Evolutionary conservation across 2,888 invertebrate species (phyloP), one percentile per base, ranked within the genome.

Genomic region (Acholoe squamosa): DNA sequence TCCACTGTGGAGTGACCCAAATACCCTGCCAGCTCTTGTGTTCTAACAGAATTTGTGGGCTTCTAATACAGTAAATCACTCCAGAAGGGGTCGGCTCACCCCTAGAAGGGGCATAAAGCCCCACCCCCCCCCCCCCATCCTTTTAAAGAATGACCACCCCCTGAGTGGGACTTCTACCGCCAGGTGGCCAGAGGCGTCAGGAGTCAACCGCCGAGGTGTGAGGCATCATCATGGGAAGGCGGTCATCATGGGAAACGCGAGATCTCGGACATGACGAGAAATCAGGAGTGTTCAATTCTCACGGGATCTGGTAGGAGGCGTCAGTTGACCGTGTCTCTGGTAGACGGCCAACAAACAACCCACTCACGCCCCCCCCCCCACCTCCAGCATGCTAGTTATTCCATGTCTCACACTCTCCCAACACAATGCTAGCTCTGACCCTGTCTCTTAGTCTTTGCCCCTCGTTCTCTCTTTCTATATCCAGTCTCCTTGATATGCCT

Each of bases 151-250:
- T n/a, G n/a, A n/a, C n/a, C n/a, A n/a, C n/a, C n/a, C n/a, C n/a
- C n/a, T n/a, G n/a, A n/a, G n/a, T 19, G 61, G 61, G 61, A 19
- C 61, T n/a, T 19, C 61, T n/a, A n/a, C 10, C 84, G 84, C 25
- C 34, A 84, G 86, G 54, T 28, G 86, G 54, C 86, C 31, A n/a
- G 52, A 28, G 86, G 86, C 86, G 86, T 22, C 28, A 86, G 54
- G 33, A 51, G 86, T 86, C 86, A 54, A 84, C 84, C 28, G n/a
- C 84, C n/a, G 54, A 86, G 56, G 86, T 86, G 86, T 86, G 56
- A 86, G 52, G 86, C 86, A 86, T 86, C 86, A 86, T 33, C 80
- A 1, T 19, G 80, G 80, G 80, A 77, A 43, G 34, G 1, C 34
- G 43, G 5, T 3, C 43, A 22, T 80, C 80, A 80, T n/a, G n/a